Percentiles rank a stretch among this genome's conserved stretches.
phyloP scores from a whole-genome alignment of 2,888 invertebrate genomes.

The Heliconius sara region DNA sequence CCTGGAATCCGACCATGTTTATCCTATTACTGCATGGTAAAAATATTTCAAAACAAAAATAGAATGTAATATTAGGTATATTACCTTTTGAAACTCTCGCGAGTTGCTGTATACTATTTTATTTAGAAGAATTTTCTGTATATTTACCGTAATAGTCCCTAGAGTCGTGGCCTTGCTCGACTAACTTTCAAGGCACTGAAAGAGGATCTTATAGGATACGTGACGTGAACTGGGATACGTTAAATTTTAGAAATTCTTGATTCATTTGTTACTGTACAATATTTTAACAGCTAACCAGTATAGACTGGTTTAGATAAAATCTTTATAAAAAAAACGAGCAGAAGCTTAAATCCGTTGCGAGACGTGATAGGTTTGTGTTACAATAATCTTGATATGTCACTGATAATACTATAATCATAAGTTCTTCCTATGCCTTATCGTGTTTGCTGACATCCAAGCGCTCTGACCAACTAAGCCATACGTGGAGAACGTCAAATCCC shows the following conservation, averaged over 20 bases:
- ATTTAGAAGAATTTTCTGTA: slow-evolving; percentile 51
- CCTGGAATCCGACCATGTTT: background rate
- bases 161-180: slow-evolving; percentile 56
- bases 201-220: slow-evolving; percentile 50
- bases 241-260: background rate
- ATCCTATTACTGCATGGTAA: background rate
- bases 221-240: slow-evolving; percentile 50
- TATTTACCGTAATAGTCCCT: slow-evolving; percentile 51
- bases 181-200: slow-evolving; percentile 51
- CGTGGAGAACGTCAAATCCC: too few species aligned
- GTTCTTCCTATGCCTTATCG: background rate
- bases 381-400: slow-evolving; percentile 11
- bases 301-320: background rate
- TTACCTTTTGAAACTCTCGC: background rate
- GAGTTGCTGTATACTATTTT: background rate
- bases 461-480: too few species aligned
- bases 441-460: slow-evolving; percentile 3
- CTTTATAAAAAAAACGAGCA: background rate
- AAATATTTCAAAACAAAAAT: background rate
- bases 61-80: background rate
- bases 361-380: background rate
- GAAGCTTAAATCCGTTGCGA: background rate
- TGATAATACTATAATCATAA: background rate
- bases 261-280: background rate
- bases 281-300: too few species aligned